Percentiles rank a stretch among this genome's conserved stretches.
Conservation (phyloP, 1,140 invertebrate genomes). For the Venustaconcha ellipsiformis region DNA sequence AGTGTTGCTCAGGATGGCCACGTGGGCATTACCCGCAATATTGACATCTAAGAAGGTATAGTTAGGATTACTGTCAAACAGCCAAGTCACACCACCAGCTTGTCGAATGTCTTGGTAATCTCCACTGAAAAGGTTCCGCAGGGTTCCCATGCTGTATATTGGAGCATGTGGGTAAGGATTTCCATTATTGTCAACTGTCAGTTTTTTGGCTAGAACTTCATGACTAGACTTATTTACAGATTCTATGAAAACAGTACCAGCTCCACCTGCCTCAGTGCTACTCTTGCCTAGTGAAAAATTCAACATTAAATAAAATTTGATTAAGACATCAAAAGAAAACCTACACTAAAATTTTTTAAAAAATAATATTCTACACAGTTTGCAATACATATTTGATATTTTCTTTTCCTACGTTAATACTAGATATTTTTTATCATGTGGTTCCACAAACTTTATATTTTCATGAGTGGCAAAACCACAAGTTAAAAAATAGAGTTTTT, state of each 20-base stretch:
- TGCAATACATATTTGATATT: too few species aligned
- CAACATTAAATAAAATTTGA: too few species aligned
- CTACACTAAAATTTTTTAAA: too few species aligned
- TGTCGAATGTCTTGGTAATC: conserved; percentile 43
- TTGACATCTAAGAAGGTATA: conserved; percentile 49
- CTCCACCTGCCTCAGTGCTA: conserved; percentile 50
- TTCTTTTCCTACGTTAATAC: too few species aligned
- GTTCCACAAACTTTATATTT: too few species aligned
- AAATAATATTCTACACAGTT: too few species aligned
- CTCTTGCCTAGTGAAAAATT: conserved; percentile 36
- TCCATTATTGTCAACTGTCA: conserved; percentile 50
- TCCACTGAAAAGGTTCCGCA: conserved; percentile 44
- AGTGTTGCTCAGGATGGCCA: conserved; percentile 55
- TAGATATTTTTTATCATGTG: too few species aligned
- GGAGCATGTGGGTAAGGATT: conserved; percentile 43
- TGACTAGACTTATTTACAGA: conserved; percentile 16
- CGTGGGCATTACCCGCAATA: conserved; percentile 52
- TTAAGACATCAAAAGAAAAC: too few species aligned
- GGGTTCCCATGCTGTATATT: conserved; percentile 23
- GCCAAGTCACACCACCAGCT: conserved; percentile 54
- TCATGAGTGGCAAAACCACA: too few species aligned
- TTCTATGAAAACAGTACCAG: conserved; percentile 46
- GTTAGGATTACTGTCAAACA: conserved; percentile 36
- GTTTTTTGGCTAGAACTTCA: conserved; percentile 14
- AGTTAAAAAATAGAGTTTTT: too few species aligned